Base-by-base conservation (phyloP, 2,797 vertebrate genomes). In the Tenualosa ilisha region DNA sequence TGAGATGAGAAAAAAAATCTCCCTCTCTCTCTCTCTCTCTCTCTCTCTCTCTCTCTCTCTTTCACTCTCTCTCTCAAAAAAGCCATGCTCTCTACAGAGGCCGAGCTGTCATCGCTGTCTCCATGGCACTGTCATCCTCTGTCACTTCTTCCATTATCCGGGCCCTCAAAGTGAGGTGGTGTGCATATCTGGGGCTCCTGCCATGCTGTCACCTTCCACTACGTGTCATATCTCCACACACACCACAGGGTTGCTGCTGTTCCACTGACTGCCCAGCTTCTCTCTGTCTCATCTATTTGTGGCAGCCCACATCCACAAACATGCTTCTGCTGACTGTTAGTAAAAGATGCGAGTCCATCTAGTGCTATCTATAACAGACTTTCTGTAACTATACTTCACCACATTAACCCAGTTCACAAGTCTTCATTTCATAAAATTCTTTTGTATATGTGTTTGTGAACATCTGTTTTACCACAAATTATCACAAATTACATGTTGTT, bases 121-220 rank as follows among this genome's bases (percentile, higher is more conserved):
- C 91, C 91, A 88, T 87, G 86, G 88, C 91, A 90, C 88, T 86
- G 85, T 84, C 88, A 81, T 88, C 93, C 90, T 89, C 81, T 87
- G 83, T 86, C 43, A 43, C 90, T 85, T 88, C 87, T 90, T 86
- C 92, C 90, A 89, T 94, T 93, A 93, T 94, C 93, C 89, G 84
- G 65, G 88, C 91, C 90, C 90, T 95, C 94, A 92, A 86, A 91
- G 86, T 31, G 31, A 86, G 50, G 84, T 43, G 61, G 86, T 81
- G 87, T 88, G 89, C 89, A 89, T 93, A 93, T 93, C 91, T 91
- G 87, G 86, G 68, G 86, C 87, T 88, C 68, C 87, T 86, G 86
- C 43, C 68, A 61, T 81, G 88, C 91, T 91, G 90, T 92, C 91
- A 90, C 87, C 88, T 87, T 81, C 82, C 87, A 83, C 87, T 85